Percentiles rank a stretch among this genome's conserved stretches.
These are phyloP conservation scores for Theodoxus fluviatilis DNA, from an alignment of 2,888 invertebrate genomes.

Conservation along the genomic window DNA sequence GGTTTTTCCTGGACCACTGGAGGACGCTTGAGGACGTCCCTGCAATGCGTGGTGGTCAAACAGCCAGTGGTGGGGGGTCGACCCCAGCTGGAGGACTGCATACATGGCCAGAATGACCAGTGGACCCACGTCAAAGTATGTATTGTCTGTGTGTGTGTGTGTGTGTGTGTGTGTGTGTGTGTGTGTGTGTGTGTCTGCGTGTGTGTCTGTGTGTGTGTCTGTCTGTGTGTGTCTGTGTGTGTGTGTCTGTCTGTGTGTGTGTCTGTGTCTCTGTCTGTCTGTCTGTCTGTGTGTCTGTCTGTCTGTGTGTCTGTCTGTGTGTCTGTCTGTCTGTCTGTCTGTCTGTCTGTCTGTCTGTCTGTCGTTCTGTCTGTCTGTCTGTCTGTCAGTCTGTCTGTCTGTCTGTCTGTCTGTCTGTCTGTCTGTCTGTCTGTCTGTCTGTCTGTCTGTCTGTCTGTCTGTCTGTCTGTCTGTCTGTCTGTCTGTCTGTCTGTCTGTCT, in stretches of 20 bases:
- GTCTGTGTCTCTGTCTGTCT: background rate
- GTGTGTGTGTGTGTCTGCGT: background rate
- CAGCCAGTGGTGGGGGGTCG: constrained; percentile 30
- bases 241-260: background rate
- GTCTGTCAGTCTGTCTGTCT: too few species aligned
- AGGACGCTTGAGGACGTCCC: constrained; percentile 39
- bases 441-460: background rate
- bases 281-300: constrained; percentile 5
- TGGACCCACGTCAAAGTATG: constrained; percentile 44
- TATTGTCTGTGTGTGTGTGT: constrained; percentile 4
- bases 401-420: too few species aligned
- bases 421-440: background rate
- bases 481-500: too few species aligned
- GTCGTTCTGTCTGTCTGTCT: too few species aligned
- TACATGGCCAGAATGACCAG: constrained; percentile 36
- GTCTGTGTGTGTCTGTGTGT: background rate
- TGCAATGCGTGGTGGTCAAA: constrained; percentile 49
- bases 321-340: background rate
- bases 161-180: background rate
- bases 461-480: background rate
- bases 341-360: background rate
- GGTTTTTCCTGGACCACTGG: constrained; percentile 46
- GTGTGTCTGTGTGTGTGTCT: background rate
- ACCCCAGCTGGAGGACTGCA: constrained; percentile 42
- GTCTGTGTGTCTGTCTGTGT: constrained; percentile 10